These are phyloP conservation scores for Falco novaeseelandiae DNA, from an alignment of 2,797 vertebrate species.

Conservation along the genomic window DNA sequence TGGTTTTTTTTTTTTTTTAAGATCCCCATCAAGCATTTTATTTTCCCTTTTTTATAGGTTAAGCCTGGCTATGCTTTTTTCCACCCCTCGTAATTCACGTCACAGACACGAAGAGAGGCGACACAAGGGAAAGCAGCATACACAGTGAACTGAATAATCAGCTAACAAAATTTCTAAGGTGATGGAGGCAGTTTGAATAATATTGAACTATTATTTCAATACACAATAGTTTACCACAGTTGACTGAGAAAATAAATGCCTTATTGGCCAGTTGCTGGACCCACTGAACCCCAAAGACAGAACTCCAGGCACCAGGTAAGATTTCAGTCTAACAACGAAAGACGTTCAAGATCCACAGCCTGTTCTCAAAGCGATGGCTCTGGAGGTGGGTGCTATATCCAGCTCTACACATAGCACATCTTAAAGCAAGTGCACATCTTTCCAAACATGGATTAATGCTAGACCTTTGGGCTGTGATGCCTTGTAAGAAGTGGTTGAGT, in stretches of 20 bases:
- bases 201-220: neutral
- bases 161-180: neutral
- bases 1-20: neutral
- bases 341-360: neutral
- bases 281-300: neutral
- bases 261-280: neutral
- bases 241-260: neutral
- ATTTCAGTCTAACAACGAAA: neutral
- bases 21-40: neutral
- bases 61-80: neutral
- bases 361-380: neutral
- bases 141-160: neutral
- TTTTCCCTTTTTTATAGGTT: neutral
- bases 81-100: neutral
- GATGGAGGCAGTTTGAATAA: neutral
- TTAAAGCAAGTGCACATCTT: neutral
- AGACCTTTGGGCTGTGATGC: neutral
- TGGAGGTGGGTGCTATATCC: neutral
- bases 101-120: neutral
- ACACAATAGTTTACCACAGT: neutral
- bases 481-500: neutral
- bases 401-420: neutral
- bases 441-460: neutral
- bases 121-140: neutral
- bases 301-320: neutral